phyloP scores from a whole-genome alignment of 2,113 vertebrate species.

The zebrafish (Danio rerio) region DNA sequence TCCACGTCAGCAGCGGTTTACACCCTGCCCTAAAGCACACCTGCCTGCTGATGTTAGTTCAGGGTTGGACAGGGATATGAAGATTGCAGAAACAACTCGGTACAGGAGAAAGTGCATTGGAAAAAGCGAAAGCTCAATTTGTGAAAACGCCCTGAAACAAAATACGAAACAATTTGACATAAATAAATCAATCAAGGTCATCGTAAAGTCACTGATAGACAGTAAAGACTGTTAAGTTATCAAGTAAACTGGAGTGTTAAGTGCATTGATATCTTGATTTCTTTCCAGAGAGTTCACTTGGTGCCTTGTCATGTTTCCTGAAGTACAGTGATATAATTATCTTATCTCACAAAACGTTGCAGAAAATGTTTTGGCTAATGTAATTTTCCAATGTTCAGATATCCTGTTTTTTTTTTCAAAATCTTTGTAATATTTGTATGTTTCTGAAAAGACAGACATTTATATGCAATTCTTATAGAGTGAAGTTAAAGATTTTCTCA shows the following conservation, averaged over 20 bases:
- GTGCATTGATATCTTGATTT: neutral
- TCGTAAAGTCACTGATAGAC: neutral
- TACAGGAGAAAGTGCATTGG: neutral
- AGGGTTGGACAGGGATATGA: constrained; percentile 5
- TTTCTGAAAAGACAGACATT: too few relatives aligned
- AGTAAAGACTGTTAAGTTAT: too few relatives aligned
- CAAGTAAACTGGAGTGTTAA: neutral
- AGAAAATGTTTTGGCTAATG: neutral
- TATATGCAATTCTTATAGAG: too few relatives aligned
- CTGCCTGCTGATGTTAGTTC: neutral
- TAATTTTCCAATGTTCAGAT: neutral
- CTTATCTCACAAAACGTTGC: neutral
- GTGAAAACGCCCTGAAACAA: too few relatives aligned
- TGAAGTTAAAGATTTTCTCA: too few relatives aligned
- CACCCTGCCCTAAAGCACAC: constrained; percentile 8
- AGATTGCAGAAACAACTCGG: neutral
- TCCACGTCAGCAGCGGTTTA: neutral
- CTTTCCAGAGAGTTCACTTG: neutral
- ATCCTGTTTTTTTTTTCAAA: neutral
- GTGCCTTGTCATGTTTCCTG: neutral
- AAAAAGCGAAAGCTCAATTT: neutral
- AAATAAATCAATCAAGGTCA: neutral
- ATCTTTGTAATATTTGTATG: too few relatives aligned
- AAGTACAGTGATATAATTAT: neutral
- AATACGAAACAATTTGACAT: too few relatives aligned